Percentiles rank a stretch among this genome's conserved stretches.
Conservation (phyloP, 2,797 vertebrate species). For the Garrulus glandarius region DNA sequence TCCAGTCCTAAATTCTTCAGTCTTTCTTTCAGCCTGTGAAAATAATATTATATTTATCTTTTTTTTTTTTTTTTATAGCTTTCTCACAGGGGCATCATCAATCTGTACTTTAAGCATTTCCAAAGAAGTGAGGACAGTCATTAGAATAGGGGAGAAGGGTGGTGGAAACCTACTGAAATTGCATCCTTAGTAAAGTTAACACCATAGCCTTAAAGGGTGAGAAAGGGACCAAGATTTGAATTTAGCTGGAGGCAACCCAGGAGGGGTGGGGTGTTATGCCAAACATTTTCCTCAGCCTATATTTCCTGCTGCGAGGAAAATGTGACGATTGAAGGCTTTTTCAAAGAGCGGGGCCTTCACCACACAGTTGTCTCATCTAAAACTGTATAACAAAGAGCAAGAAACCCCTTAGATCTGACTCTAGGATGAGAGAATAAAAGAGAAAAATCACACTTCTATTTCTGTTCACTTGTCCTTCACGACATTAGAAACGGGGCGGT, state of each 20-base stretch:
- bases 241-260: neutral
- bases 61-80: neutral
- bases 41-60: neutral
- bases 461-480: conserved; percentile 5
- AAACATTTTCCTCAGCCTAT: neutral
- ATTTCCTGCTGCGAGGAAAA: neutral
- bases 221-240: neutral
- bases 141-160: neutral
- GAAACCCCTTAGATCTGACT: neutral
- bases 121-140: neutral
- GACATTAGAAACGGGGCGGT: neutral
- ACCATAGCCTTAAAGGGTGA: neutral
- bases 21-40: neutral
- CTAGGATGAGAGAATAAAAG: neutral
- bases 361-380: neutral
- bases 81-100: neutral
- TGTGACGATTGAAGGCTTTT: neutral
- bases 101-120: neutral
- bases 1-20: neutral
- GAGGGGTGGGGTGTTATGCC: neutral
- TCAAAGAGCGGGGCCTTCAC: neutral
- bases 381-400: neutral
- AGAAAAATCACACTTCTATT: conserved; percentile 9
- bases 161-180: neutral
- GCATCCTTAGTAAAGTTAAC: neutral